Evolutionary conservation across 2,113 vertebrate genomes (phyloP), one percentile per base, ranked within the genome.

Genomic region (Gambusia affinis): DNA sequence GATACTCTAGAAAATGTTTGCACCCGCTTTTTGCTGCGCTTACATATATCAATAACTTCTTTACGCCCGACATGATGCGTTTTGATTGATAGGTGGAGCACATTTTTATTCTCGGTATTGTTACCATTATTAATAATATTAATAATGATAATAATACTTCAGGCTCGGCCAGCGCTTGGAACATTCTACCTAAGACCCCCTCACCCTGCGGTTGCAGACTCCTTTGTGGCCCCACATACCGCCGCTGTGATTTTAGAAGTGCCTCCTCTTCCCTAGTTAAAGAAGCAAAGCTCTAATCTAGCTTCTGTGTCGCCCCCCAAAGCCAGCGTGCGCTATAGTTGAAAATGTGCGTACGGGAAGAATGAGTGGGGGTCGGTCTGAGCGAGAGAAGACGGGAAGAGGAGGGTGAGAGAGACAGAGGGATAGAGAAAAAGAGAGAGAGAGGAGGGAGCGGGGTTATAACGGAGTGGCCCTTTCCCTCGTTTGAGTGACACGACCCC

Each of bases 401-500:
- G 80, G 73, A 84, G 74, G 70, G 73, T 47, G 51, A 76, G 63
- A 85, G 81, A 80, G 77, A 67, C 72, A 73, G 75, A 70, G 54
- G 6, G 37, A 62, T 4, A 31, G 22, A 78, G 74, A 69, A 24
- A 64, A 67, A 8, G 67, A 47, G 42, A 47, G 42, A 84, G 81
- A 73, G 81, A 83, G 76, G 80, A 82, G 60, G 75, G 65, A 37
- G 67, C 54, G 69, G 81, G 86, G 82, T 79, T 90, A 73, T 78
- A 85, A 86, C 92, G 88, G 88, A 93, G 91, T 67, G 78, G 89
- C 91, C 90, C 91, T 92, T 90, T 94, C 92, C 87, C 84, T 89
- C 88, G 86, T 92, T 90, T 95, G 95, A 96, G 90, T 94, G 95
- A 95, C 95, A 95, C 92, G 93, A 92, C 89, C 93, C 76, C 91